Evolutionary conservation across 2,113 vertebrate species (phyloP), one percentile per base, ranked within the genome.

Genomic region (Tachycineta bicolor): DNA sequence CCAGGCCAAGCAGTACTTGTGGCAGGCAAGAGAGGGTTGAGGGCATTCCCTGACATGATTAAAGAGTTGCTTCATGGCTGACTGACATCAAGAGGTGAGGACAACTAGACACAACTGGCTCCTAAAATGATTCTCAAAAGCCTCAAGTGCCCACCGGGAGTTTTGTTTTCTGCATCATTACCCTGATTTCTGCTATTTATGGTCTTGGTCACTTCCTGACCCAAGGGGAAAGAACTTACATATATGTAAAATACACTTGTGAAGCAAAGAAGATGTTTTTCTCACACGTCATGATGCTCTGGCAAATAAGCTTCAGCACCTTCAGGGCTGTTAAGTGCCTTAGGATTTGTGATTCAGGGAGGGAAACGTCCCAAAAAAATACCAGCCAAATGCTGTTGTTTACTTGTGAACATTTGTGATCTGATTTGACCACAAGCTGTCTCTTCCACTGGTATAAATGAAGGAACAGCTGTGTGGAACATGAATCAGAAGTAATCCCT

Each of bases 381-480:
- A 34, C 28, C 60, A 93, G 46, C 31, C 78, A 90, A 84, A 90
- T 76, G 59, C 60, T 93, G 76, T 80, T 95, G 79, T 96, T 97
- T 95, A 94, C 88, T 88, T 53, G n/a, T 43, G 78, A 96, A 83
- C 85, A 84, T 88, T 96, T 97, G 96, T 93, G 94, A 93, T 96
- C 59, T 85, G 86, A 92, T 78, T 84, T 87, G 84, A 87, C 79
- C 69, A 90, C 25, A 79, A 95, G 80, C 91, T 96, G 93, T 85
- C 87, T 85, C 82, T 94, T 97, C 89, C 90, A 94, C 79, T 25
- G 14, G n/a, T 95, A 94, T 89, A 96, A 98, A 96, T 69, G 91
- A 96, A 91, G 46, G 44, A 97, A 94, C 96, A 97, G 97, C 92
- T 97, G 97, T 90, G 69, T 63, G 93, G 75, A 97, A 95, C 77